Conservation (phyloP, 1,140 invertebrate species). For the Drosophila watanabei region DNA sequence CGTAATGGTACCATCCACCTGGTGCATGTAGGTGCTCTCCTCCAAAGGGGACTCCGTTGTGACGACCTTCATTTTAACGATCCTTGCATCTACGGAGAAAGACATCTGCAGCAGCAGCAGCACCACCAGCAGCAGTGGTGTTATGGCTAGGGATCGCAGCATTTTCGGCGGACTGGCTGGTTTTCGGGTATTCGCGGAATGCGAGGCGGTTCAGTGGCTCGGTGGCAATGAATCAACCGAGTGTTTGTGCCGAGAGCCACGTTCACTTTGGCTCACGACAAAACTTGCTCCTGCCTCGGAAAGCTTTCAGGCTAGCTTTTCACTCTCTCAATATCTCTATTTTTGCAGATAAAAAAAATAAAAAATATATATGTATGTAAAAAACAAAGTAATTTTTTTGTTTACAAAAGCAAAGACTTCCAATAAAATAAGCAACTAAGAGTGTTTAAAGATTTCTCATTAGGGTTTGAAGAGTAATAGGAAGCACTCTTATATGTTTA, state of each 20-base stretch:
- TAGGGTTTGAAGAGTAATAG: not conserved
- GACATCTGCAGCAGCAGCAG: conserved; percentile 8
- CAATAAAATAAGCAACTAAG: not conserved
- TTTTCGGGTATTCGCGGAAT: conserved; percentile 39
- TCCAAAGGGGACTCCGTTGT: not conserved
- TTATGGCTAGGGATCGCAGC: conserved; percentile 17
- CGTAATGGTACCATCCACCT: conserved; percentile 36
- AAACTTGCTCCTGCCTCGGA: conserved; percentile 66
- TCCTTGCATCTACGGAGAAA: conserved; percentile 3
- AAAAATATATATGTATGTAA: too few relatives aligned
- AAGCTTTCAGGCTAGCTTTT: conserved; percentile 27
- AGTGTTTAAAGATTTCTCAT: not conserved
- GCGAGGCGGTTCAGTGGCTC: conserved; percentile 47
- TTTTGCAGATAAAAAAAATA: conserved; percentile 32
- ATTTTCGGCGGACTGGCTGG: conserved; percentile 18
- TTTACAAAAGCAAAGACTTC: not conserved
- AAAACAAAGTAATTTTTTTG: not conserved
- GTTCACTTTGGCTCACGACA: conserved; percentile 65
- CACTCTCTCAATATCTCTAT: conserved; percentile 15
- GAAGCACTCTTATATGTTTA: not conserved
- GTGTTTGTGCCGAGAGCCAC: conserved; percentile 46
- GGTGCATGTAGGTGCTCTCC: conserved; percentile 12
- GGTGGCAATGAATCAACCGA: conserved; percentile 52
- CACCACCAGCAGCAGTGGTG: not conserved
- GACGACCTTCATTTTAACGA: too few relatives aligned